Evolutionary conservation across 2,113 vertebrate species (phyloP), one percentile per base, ranked within the genome.

Genomic region (Oryzias woworae): DNA sequence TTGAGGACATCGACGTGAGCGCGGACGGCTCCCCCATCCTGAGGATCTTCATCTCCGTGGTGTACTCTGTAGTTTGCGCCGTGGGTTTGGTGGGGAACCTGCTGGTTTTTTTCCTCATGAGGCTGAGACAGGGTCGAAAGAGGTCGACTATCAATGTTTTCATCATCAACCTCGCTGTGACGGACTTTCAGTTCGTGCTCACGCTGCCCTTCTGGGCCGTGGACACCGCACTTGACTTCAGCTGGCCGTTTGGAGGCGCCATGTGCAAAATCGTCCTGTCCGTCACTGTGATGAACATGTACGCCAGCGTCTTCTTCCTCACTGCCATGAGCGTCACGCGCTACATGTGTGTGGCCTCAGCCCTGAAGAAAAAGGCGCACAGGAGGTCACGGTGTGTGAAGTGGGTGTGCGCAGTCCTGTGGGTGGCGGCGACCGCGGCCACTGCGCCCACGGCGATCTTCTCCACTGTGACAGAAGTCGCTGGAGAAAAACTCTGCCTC

Each of bases 121-220:
- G 81, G 36, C 15, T 81, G 7, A 76, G 86, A 36, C 90, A 91
- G 45, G 84, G 77, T 24, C 75, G 88, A 3, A 90, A 89, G 66
- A 88, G 69, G 51, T 92, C 88, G 6, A 89, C 73, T 10, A 90
- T 93, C 31, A 91, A 87, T 57, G 69, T 90, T 23, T 94, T 93
- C 69, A 88, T 94, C 62, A 86, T 90, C 28, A 91, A 89, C 81
- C 58, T 92, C 80, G 90, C 92, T 0, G 87, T 90, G 53, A 92
- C 90, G 0, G 90, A 92, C 84, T 92, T 92, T 64, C 91, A 92
- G 88, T 94, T 93, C 28, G 90, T 92, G 31, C 80, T 91, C 42
- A 91, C 87, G 0, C 75, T 92, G 60, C 92, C 92, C n/a, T 94
- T 92, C 80, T 93, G 91, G 90, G 91, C 91, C 0, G 90, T 88